These are phyloP conservation scores for Zingel zingel DNA, from an alignment of 2,113 vertebrate genomes.

Conservation along the genomic window DNA sequence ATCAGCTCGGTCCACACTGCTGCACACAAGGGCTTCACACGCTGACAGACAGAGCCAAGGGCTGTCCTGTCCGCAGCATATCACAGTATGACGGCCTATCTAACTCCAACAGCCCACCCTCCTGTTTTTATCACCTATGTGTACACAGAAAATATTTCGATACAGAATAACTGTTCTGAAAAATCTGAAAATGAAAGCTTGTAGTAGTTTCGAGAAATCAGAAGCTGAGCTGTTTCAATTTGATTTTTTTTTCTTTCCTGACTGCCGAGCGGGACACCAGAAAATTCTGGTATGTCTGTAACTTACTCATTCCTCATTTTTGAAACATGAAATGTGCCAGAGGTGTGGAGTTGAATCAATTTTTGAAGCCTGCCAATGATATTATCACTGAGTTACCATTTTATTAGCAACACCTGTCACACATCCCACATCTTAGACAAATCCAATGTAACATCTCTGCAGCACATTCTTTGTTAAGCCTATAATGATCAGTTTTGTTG, in stretches of 20 bases:
- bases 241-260: conserved; percentile 1
- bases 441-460: neutral
- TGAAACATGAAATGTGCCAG: conserved; percentile 40
- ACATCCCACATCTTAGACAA: neutral
- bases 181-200: conserved; percentile 12
- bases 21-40: conserved; percentile 69
- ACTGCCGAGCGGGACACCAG: conserved; percentile 24
- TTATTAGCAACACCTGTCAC: conserved; percentile 1
- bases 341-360: conserved; percentile 40
- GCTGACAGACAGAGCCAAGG: conserved; percentile 72
- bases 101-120: conserved; percentile 8
- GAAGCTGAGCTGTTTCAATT: conserved; percentile 32
- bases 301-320: conserved; percentile 42
- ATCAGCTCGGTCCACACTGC: conserved; percentile 52
- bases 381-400: conserved; percentile 15
- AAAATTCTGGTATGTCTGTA: conserved; percentile 23
- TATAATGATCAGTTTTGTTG: neutral
- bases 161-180: neutral
- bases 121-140: conserved; percentile 36
- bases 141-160: conserved; percentile 15
- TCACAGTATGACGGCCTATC: conserved; percentile 46
- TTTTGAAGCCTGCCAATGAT: conserved; percentile 2
- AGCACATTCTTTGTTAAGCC: conserved; percentile 2
- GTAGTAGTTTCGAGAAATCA: conserved; percentile 43
- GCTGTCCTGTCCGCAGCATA: conserved; percentile 65